phyloP scores from a whole-genome alignment of 1,140 invertebrate genomes.

The Musca domestica region DNA sequence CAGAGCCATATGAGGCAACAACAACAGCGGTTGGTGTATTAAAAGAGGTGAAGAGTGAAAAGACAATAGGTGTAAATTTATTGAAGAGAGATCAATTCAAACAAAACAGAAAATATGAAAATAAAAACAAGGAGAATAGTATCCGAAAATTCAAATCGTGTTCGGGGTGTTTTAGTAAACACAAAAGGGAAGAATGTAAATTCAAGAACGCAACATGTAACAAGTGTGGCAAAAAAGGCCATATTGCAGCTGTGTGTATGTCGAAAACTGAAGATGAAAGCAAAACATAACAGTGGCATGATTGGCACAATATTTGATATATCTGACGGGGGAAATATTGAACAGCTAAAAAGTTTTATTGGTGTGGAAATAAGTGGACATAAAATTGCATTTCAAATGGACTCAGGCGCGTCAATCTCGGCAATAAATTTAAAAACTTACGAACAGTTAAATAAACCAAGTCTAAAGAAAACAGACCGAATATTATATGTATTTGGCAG shows the following conservation, averaged over 20 bases:
- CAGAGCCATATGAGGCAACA: constrained; percentile 17
- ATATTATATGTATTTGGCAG: constrained; percentile 12
- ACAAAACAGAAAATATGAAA: neutral
- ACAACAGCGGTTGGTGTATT: constrained; percentile 2
- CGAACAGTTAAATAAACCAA: constrained; percentile 5
- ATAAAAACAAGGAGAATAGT: neutral
- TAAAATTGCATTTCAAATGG: constrained; percentile 20
- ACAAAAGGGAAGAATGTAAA: no score
- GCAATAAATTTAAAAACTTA: neutral
- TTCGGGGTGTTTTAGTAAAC: no score
- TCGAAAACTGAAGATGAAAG: neutral
- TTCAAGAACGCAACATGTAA: no score
- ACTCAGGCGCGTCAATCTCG: constrained; percentile 16
- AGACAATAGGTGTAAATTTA: neutral
- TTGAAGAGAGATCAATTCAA: neutral
- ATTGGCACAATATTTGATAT: constrained; percentile 10
- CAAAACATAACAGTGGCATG: constrained; percentile 14
- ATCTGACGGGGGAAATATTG: neutral
- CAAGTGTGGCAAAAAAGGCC: constrained; percentile 10
- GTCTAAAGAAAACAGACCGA: neutral
- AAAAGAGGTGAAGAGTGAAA: constrained; percentile 4
- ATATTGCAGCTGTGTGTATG: constrained; percentile 19
- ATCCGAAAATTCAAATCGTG: constrained; percentile 2
- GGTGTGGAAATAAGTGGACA: neutral
- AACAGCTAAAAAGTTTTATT: neutral